Percentiles rank a stretch among this genome's conserved stretches.
phyloP scores from a whole-genome alignment of 2,888 invertebrate species.

The Frankliniella fusca region DNA sequence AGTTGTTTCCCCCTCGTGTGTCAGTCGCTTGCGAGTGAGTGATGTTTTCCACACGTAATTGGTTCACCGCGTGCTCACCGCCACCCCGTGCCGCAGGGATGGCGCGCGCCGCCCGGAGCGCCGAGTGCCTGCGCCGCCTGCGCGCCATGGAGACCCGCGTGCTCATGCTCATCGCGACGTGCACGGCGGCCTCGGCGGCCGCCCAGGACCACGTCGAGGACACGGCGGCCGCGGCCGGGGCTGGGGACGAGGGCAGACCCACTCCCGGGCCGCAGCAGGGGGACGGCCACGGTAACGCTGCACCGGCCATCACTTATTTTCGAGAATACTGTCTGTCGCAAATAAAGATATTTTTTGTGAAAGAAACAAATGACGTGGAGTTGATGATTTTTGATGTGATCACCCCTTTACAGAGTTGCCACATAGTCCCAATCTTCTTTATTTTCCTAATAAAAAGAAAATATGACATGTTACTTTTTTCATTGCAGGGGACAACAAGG shows the following conservation, averaged over 20 bases:
- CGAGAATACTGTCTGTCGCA: no score
- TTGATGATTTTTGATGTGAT: no score
- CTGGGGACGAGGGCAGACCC: not conserved
- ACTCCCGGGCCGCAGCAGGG: no score
- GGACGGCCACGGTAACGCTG: not conserved
- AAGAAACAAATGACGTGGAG: no score
- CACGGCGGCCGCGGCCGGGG: not conserved
- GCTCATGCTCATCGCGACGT: not conserved
- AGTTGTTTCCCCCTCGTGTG: no score
- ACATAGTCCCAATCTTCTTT: no score
- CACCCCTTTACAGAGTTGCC: no score
- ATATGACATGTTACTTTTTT: not conserved
- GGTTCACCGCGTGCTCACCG: no score
- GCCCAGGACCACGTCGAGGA: not conserved
- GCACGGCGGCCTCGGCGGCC: not conserved
- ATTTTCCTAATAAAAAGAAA: not conserved
- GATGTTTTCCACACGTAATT: no score
- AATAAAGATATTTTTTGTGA: no score
- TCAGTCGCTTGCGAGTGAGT: no score
- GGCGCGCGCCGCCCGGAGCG: not conserved
- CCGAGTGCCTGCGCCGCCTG: not conserved
- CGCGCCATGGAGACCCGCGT: not conserved
- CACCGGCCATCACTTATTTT: no score
- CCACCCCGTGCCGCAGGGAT: slow-evolving; percentile 8
- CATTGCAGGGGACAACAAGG: slow-evolving; percentile 9